Evolutionary conservation across 2,888 invertebrate genomes (phyloP), one percentile per base, ranked within the genome.

Genomic region (Alcis repandata): DNA sequence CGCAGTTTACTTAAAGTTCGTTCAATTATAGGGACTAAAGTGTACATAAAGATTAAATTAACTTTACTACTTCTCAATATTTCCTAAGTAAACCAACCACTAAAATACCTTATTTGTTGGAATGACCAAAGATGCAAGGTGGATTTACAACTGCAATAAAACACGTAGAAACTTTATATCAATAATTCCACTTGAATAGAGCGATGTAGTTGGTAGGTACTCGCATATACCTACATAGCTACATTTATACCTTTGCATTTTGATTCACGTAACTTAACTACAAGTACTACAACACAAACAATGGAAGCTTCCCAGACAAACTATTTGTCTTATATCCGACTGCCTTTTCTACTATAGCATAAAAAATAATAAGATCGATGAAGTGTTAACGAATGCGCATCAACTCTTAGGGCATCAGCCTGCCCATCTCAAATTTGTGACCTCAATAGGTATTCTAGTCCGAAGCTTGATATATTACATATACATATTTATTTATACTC

Each of bases 1-100:
- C 13, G 38, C 15, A 22, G 53, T 61, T 54, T 48, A 46, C 54
- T 48, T 60, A 51, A 54, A 48, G 53, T 56, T 54, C 17, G 48
- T 54, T 54, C 54, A 61, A 49, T 49, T 49, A 46, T 22, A 20
- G 27, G 27, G 27, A 27, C 11, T 19, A 43, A 43, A 43, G 20
- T 43, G 20, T 11, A 41, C 27, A 4, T 4, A 27, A 27, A 7
- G 8, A n/a, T 38, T 38, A 13, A 38, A 38, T 38, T 38, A 38
- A 7, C 13, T 38, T n/a, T 9, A 38, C 38, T 38, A 40, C n/a
- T 10, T 40, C 3, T 4, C n/a, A n/a, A n/a, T n/a, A n/a, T n/a
- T n/a, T n/a, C n/a, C n/a, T n/a, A n/a, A 27, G 6, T 27, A 27
- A 27, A 27, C 27, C 2, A 27, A 27, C 27, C 27, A 6, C 6